A percentile compares a stretch with the other conserved stretches of the same genome.
These are phyloP conservation scores for Yasuhikotakia modesta DNA, from an alignment of 2,797 vertebrate genomes.

Conservation along the genomic window DNA sequence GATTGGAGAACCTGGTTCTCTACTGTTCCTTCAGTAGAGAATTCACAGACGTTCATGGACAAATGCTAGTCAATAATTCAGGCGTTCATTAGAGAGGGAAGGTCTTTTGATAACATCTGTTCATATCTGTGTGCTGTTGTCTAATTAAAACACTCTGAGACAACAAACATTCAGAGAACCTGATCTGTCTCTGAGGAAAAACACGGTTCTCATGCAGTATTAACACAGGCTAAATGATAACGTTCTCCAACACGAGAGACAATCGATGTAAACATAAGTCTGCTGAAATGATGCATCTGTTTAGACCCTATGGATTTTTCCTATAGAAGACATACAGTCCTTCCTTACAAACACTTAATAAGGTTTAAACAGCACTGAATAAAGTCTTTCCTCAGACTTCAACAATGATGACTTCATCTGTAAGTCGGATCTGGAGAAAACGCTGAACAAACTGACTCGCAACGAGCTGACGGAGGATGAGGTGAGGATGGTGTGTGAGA, in stretches of 20 bases:
- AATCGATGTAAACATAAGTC: too few relatives aligned
- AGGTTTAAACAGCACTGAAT: neutral
- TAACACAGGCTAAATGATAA: slow-evolving; percentile 56
- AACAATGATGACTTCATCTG: slow-evolving; percentile 96
- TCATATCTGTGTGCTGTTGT: slow-evolving; percentile 47
- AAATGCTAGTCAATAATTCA: slow-evolving; percentile 70
- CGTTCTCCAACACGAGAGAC: neutral
- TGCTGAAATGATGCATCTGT: neutral
- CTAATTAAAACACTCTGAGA: slow-evolving; percentile 66
- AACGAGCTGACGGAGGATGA: slow-evolving; percentile 92
- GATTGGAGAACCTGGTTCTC: slow-evolving; percentile 8
- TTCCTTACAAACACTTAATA: too few relatives aligned
- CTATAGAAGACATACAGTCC: too few relatives aligned
- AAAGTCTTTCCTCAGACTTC: slow-evolving; percentile 80
- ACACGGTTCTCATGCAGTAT: slow-evolving; percentile 68
- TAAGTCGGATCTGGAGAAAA: slow-evolving; percentile 92
- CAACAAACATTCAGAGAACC: slow-evolving; percentile 60
- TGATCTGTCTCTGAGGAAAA: slow-evolving; percentile 61
- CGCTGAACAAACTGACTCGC: slow-evolving; percentile 88
- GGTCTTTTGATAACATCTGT: slow-evolving; percentile 58
- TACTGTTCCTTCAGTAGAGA: slow-evolving; percentile 44
- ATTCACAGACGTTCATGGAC: slow-evolving; percentile 61
- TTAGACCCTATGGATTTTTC: neutral
- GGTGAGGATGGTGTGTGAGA: slow-evolving; percentile 91
- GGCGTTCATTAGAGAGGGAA: slow-evolving; percentile 57